Evolutionary conservation across 30 jellyfish, hydroid and myxozoan genomes (phyloP).

Genomic region (Cassiopea andromeda): DNA sequence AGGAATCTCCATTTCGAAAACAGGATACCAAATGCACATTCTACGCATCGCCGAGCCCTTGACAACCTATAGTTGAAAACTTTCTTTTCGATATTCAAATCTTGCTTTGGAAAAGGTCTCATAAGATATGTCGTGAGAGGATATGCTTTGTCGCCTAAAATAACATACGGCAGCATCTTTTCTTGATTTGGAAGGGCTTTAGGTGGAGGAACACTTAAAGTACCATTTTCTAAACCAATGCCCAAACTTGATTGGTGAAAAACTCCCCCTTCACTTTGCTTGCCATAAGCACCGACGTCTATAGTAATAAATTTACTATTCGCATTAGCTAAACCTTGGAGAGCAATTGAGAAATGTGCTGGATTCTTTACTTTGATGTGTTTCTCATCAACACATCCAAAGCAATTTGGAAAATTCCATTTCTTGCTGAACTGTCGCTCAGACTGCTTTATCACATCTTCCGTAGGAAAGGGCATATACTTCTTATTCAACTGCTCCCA

Average conservation of each 20-base stretch:
- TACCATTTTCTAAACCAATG: constrained; percentile 1
- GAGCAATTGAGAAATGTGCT: constrained; percentile 8
- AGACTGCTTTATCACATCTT: neutral
- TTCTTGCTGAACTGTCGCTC: neutral
- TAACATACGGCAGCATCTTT: constrained; percentile 13
- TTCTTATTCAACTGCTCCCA: constrained; percentile 5
- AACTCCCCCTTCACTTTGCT: constrained; percentile 36
- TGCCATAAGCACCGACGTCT: constrained; percentile 42
- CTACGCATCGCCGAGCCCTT: constrained; percentile 19
- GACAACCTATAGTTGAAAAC: constrained; percentile 42
- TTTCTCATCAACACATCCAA: constrained; percentile 39
- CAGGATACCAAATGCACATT: constrained; percentile 27
- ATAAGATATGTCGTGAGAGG: constrained; percentile 5
- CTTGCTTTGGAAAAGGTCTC: constrained; percentile 32
- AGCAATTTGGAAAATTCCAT: constrained; percentile 28
- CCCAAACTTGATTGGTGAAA: constrained; percentile 27
- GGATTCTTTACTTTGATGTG: constrained; percentile 14
- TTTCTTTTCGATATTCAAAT: neutral
- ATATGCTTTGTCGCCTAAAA: constrained; percentile 41
- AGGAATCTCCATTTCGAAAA: constrained; percentile 25
- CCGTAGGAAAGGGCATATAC: constrained; percentile 24
- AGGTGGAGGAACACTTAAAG: constrained; percentile 5
- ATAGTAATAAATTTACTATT: constrained; percentile 22
- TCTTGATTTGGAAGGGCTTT: constrained; percentile 11
- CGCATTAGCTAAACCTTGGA: constrained; percentile 54